Percentiles rank a stretch among this genome's conserved stretches.
Evolutionary conservation across 2,888 invertebrate species (phyloP).

Genomic region (Drosophila buzzatii): DNA sequence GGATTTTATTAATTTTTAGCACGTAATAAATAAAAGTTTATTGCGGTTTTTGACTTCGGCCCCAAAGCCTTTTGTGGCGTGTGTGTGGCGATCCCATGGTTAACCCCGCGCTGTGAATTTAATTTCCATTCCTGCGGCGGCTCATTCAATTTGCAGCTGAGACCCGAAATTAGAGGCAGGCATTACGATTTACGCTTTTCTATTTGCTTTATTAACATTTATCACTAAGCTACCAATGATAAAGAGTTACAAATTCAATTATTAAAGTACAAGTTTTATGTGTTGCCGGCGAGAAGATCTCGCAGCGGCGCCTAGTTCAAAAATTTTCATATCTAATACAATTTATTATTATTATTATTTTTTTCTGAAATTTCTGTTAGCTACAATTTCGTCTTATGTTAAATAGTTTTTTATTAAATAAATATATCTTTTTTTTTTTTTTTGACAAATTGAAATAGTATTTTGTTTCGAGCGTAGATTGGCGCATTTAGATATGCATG

Average conservation of each 20-base stretch:
- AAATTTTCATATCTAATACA: conserved; percentile 68
- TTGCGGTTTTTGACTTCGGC: conserved; percentile 12
- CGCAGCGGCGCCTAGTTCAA: conserved; percentile 34
- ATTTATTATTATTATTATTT: neutral
- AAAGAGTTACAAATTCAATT: conserved; percentile 76
- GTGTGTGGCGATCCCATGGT: conserved; percentile 12
- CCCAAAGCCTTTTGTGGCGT: neutral
- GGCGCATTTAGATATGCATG: conserved; percentile 71
- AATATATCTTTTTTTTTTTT: neutral
- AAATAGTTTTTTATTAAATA: conserved; percentile 47
- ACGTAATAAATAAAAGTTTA: conserved; percentile 75
- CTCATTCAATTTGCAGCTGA: conserved; percentile 24
- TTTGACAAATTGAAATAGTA: conserved; percentile 52
- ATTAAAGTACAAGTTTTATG: conserved; percentile 56
- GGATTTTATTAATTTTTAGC: conserved; percentile 73
- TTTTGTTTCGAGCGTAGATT: conserved; percentile 37
- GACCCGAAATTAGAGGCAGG: conserved; percentile 20
- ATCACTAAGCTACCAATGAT: conserved; percentile 80
- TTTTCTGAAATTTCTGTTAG: conserved; percentile 57
- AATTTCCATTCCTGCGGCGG: conserved; percentile 1
- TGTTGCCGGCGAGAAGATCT: conserved; percentile 16
- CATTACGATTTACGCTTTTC: conserved; percentile 6
- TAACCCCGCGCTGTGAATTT: conserved; percentile 36
- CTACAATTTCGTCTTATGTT: conserved; percentile 70
- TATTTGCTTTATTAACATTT: conserved; percentile 70